A percentile compares a stretch with the other conserved stretches of the same genome.
Evolutionary conservation across 2,113 vertebrate species (phyloP).

Genomic region (Gnathonemus echidnorhynchus): DNA sequence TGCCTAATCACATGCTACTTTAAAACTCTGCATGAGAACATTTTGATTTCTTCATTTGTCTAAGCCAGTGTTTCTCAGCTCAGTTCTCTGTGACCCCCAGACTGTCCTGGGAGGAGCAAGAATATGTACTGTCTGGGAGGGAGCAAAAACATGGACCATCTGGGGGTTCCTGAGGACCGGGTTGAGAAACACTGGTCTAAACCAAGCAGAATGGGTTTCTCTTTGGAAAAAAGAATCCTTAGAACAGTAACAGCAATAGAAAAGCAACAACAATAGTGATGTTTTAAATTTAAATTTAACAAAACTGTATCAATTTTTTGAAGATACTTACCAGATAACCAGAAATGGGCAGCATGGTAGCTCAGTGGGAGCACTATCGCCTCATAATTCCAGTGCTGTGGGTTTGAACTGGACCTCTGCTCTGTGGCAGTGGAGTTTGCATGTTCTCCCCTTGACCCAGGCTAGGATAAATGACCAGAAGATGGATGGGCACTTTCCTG

Average conservation of each 20-base stretch:
- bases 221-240: not conserved
- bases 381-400: not conserved
- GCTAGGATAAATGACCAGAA: not conserved
- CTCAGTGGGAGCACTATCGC: not conserved
- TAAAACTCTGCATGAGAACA: not conserved
- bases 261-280: not conserved
- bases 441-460: not conserved
- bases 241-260: not conserved
- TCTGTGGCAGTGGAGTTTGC: not conserved
- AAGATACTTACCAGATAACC: not conserved
- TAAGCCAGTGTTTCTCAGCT: not conserved
- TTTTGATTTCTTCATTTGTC: not conserved
- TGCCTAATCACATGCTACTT: not conserved
- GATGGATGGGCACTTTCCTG: not conserved
- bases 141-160: not conserved
- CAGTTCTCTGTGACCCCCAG: not conserved
- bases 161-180: not conserved
- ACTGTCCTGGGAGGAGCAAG: not conserved
- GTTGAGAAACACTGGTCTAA: not conserved
- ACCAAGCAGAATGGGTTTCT: not conserved
- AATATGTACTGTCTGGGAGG: not conserved
- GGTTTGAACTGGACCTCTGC: not conserved
- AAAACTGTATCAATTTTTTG: not conserved
- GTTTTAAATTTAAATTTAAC: not conserved
- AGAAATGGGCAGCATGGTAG: not conserved